Base-by-base conservation (phyloP, 1,140 invertebrate genomes). In the Listronotus oregonensis region DNA sequence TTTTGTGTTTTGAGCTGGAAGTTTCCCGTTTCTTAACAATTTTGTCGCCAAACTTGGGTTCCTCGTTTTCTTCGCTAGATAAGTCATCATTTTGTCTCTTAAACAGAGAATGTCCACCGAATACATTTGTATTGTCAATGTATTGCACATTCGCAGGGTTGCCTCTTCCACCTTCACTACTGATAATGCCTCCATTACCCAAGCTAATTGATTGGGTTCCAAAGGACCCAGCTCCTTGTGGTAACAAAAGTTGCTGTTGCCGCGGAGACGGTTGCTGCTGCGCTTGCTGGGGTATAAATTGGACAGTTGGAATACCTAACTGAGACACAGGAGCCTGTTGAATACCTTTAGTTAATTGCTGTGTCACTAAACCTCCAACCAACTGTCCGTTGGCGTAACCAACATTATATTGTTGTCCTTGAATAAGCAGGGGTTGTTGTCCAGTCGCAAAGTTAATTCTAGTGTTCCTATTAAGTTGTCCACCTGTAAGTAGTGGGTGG, bases 401-500 rank as follows among this genome's bases (percentile, higher is more conserved):
- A 10, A 85, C 84, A 65, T 85, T 84, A 61, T 64, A 78, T 42
- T 71, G 57, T 65, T 76, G 75, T 0, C 81, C 79, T 4, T 80
- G 80, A 9, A 85, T 73, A 58, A 82, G 74, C 76, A 83, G 82
- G 31, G 82, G 80, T 65, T 47, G 56, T 61, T 75, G 70, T 17
- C 71, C 69, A n/a, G 68, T 73, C 9, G 83, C 82, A 27, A 84
- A 79, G 58, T 86, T 87, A 0, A 88, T 75, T 66, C 85, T 82
- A 0, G 86, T 77, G 15, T 80, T 79, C 0, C 83, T 83, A 31
- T 88, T 87, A 17, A 91, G 80, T 75, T 90, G 89, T 3, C 89
- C 89, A 6, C 82, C 88, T 6, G 88, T 88, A 5, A 88, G 74
- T 21, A 86, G 78, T 31, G 85, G 86, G 72, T 87, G 84, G 68